Evolutionary conservation across 2,797 vertebrate species (phyloP), one percentile per base, ranked within the genome.

Genomic region (Ctenopoma kingsleyae): DNA sequence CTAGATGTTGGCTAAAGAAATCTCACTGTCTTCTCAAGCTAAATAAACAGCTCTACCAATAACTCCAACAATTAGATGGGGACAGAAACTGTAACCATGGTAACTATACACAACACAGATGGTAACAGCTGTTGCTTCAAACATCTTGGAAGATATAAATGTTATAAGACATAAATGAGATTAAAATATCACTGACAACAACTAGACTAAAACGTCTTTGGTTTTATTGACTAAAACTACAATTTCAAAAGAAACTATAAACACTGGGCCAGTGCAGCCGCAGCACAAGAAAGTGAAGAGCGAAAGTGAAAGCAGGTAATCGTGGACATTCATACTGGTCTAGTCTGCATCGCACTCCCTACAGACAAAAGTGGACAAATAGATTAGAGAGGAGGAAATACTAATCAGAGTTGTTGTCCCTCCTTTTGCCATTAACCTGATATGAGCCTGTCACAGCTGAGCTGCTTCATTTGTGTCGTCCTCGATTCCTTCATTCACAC

Each of bases 241-340:
- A 3, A 16, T 40, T 40, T 40, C 16, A 40, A 40, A 40, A 40
- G 38, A 6, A 16, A 11, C 35, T 6, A 43, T 43, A 7, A 43
- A 43, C 41, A 13, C 38, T 40, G 60, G 53, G 41, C 48, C 44
- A 13, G 30, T 74, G 74, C 63, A 67, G 64, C 67, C 51, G 30
- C 30, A 32, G 65, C 70, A 84, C 81, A 90, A 84, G 76, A 38
- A 55, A 71, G 63, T 55, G 52, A 36, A 55, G 71, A 50, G 70
- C 36, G 25, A 77, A 84, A 89, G 82, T 86, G 82, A 87, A 87
- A 82, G 76, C 46, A 66, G 75, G 79, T 82, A 89, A 87, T 91
- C 74, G 87, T 13, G 36, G 47, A 76, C 68, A 76, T 85, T 82
- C 53, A 36, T 83, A 59, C 60, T 60, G 2, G n/a, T 49, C 71